Evolutionary conservation across 2,888 invertebrate genomes (phyloP).

Genomic region (Ecdyonurus torrentis): DNA sequence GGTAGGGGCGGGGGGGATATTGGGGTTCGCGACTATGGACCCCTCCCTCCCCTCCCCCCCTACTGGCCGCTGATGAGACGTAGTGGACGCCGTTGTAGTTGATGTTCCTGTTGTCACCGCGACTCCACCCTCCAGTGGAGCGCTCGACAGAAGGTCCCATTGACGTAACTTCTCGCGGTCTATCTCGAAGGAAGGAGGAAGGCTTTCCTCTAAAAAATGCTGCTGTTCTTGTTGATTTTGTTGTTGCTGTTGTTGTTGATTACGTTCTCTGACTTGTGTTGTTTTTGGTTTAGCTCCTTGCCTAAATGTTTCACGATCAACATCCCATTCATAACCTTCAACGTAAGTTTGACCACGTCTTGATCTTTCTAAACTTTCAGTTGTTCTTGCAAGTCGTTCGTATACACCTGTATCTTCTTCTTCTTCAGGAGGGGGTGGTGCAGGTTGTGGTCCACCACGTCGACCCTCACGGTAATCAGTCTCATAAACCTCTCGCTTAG

Average conservation of each 20-base stretch:
- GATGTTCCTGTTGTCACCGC: too few species aligned
- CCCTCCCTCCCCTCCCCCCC: neutral
- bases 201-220: constrained; percentile 32
- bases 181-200: constrained; percentile 34
- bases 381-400: constrained; percentile 33
- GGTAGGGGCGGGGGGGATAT: neutral
- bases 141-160: constrained; percentile 81
- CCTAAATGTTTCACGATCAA: constrained; percentile 24
- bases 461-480: constrained; percentile 28
- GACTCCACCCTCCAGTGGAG: constrained; percentile 24
- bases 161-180: constrained; percentile 74
- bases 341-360: constrained; percentile 18
- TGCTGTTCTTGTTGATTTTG: constrained; percentile 12
- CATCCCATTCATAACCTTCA: constrained; percentile 27
- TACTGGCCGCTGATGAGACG: neutral
- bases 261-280: constrained; percentile 6
- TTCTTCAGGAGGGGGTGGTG: neutral
- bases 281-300: constrained; percentile 14
- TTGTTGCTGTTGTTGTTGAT: constrained; percentile 11
- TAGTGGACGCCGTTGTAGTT: neutral
- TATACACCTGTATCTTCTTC: constrained; percentile 33
- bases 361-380: constrained; percentile 32
- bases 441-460: constrained; percentile 22
- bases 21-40: neutral
- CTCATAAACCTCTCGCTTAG: constrained; percentile 14